phyloP scores from a whole-genome alignment of 2,113 vertebrate genomes.

The Brachypodius melanocephalos region DNA sequence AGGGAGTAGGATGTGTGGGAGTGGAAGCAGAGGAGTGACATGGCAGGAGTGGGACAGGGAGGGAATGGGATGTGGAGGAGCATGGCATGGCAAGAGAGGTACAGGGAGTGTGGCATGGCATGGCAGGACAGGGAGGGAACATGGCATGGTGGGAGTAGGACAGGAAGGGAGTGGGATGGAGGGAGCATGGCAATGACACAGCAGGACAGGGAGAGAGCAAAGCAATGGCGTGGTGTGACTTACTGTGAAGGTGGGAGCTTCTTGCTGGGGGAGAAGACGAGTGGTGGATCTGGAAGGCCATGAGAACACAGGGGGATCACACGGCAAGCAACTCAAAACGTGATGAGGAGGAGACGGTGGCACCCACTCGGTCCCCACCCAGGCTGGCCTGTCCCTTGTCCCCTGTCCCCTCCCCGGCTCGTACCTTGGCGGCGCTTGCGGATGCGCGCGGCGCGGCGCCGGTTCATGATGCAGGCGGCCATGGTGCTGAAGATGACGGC shows the following conservation, averaged over 20 bases:
- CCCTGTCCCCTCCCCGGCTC: neutral
- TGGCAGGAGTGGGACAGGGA: neutral
- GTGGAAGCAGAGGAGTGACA: neutral
- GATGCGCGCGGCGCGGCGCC: constrained; percentile 70
- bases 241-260: constrained; percentile 74
- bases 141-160: neutral
- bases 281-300: constrained; percentile 74
- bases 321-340: neutral
- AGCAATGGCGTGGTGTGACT: constrained; percentile 44
- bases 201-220: neutral
- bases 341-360: neutral
- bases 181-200: neutral
- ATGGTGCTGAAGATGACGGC: constrained; percentile 86
- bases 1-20: neutral
- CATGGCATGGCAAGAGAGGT: neutral
- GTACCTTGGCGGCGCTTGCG: constrained; percentile 74
- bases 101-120: neutral
- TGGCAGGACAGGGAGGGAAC: too few species aligned
- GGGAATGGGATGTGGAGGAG: neutral
- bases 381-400: neutral
- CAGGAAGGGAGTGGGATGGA: neutral
- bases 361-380: neutral
- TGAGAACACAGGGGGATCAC: constrained; percentile 63
- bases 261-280: constrained; percentile 74
- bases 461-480: constrained; percentile 87